A percentile compares a stretch with the other conserved stretches of the same genome.
phyloP scores from a whole-genome alignment of 2,797 vertebrate species.

The Lutjanus campechanus region DNA sequence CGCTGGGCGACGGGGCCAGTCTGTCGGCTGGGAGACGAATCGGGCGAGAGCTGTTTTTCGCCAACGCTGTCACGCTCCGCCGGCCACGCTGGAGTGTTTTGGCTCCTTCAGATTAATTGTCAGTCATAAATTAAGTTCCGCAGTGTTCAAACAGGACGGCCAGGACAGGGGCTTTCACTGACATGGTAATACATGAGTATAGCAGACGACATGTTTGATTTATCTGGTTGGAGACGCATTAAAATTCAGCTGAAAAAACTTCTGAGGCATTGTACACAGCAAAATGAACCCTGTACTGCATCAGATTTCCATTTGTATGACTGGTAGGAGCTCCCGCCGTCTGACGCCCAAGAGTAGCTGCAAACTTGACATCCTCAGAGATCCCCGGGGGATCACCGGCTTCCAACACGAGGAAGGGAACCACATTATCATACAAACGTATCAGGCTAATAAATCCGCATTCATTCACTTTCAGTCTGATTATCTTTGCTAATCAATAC shows the following conservation, averaged over 20 bases:
- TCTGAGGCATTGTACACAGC: conserved; percentile 20
- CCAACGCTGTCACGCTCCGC: conserved; percentile 67
- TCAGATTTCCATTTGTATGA: conserved; percentile 66
- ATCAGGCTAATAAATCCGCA: conserved; percentile 59
- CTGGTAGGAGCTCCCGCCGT: conserved; percentile 8
- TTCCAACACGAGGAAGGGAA: neutral
- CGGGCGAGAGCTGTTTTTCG: conserved; percentile 60
- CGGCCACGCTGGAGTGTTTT: conserved; percentile 64
- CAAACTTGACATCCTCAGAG: conserved; percentile 25
- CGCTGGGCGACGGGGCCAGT: conserved; percentile 65
- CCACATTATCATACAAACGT: conserved; percentile 42
- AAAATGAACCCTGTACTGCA: conserved; percentile 41
- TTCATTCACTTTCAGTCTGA: conserved; percentile 52
- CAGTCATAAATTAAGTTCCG: conserved; percentile 78
- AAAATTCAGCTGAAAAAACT: conserved; percentile 52
- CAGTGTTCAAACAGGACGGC: conserved; percentile 37
- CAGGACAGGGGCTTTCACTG: conserved; percentile 45
- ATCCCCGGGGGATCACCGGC: conserved; percentile 32
- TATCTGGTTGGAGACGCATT: conserved; percentile 50
- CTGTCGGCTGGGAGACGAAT: conserved; percentile 68
- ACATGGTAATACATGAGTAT: conserved; percentile 42
- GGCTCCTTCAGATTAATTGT: conserved; percentile 83
- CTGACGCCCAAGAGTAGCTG: conserved; percentile 29
- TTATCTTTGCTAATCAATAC: conserved; percentile 68
- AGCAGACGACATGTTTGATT: conserved; percentile 43